Percentiles rank a stretch among this genome's conserved stretches.
These are phyloP conservation scores for Beroe forskalii DNA, from an alignment of 37 sponge, comb jelly and placozoan species.

Conservation along the genomic window DNA sequence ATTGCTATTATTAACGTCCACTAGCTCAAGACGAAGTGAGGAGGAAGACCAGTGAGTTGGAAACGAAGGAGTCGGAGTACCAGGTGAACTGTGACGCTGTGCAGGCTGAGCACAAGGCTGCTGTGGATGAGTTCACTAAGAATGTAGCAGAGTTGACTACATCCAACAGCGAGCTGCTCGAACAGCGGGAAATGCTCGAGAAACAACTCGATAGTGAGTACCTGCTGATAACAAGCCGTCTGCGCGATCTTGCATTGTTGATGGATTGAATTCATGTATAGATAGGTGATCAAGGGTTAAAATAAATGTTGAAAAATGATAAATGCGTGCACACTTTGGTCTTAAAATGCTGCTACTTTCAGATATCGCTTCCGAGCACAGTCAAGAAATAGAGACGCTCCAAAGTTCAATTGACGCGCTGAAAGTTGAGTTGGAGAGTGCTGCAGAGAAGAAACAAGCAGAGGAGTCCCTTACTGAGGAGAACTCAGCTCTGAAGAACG, in stretches of 20 bases:
- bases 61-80: constrained; percentile 17
- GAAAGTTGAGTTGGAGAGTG: not conserved
- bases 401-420: not conserved
- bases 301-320: too few relatives aligned
- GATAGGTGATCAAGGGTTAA: too few relatives aligned
- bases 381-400: not conserved
- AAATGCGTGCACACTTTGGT: too few relatives aligned
- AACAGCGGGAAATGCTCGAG: not conserved
- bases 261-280: too few relatives aligned
- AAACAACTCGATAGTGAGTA: constrained; percentile 21
- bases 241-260: too few relatives aligned
- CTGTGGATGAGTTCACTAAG: constrained; percentile 13
- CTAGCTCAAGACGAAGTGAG: constrained; percentile 45
- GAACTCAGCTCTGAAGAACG: not conserved
- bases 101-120: not conserved
- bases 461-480: not conserved
- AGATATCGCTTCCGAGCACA: not conserved
- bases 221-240: too few relatives aligned
- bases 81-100: not conserved
- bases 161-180: not conserved
- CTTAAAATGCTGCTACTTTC: too few relatives aligned
- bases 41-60: constrained; percentile 32
- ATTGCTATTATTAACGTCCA: not conserved
- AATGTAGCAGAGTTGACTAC: not conserved
- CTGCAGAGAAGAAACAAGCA: not conserved